Conservation (phyloP, 2,888 invertebrate species). For the Andrena haemorrhoa region DNA sequence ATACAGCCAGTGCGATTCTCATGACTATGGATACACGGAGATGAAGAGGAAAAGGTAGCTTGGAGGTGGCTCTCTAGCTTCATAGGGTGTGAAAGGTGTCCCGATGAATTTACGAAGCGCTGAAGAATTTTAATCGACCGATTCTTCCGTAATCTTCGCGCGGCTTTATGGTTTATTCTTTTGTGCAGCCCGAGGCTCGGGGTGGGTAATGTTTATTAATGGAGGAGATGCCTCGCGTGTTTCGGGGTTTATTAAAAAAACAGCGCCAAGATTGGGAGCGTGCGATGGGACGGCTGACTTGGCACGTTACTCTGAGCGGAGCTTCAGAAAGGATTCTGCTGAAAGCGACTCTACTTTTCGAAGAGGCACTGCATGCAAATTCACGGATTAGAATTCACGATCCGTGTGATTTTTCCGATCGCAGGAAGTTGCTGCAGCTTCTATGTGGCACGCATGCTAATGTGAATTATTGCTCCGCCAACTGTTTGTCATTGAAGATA, state of each 20-base stretch:
- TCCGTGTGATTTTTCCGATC: not conserved
- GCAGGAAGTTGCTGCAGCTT: not conserved
- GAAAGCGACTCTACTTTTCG: not conserved
- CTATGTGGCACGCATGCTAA: not conserved
- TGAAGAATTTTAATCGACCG: constrained; percentile 64
- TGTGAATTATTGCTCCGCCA: not conserved
- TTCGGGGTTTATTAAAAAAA: constrained; percentile 45
- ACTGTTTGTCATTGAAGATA: not conserved
- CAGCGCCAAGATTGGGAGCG: not conserved
- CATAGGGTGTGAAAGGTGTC: constrained; percentile 1
- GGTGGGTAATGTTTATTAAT: constrained; percentile 45
- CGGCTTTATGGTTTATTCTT: constrained; percentile 45
- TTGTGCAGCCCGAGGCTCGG: constrained; percentile 4
- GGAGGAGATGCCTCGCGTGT: constrained; percentile 14
- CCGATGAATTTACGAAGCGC: constrained; percentile 48
- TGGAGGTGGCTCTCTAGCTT: constrained; percentile 18
- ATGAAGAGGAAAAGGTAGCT: constrained; percentile 22
- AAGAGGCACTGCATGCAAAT: constrained; percentile 13
- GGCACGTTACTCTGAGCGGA: not conserved
- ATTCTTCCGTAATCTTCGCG: constrained; percentile 42
- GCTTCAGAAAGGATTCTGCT: not conserved
- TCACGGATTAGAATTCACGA: constrained; percentile 3
- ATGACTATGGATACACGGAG: constrained; percentile 40
- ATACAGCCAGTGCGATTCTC: constrained; percentile 16
- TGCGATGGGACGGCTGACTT: not conserved